phyloP scores from a whole-genome alignment of 2,797 vertebrate species.

The Spheniscus humboldti region DNA sequence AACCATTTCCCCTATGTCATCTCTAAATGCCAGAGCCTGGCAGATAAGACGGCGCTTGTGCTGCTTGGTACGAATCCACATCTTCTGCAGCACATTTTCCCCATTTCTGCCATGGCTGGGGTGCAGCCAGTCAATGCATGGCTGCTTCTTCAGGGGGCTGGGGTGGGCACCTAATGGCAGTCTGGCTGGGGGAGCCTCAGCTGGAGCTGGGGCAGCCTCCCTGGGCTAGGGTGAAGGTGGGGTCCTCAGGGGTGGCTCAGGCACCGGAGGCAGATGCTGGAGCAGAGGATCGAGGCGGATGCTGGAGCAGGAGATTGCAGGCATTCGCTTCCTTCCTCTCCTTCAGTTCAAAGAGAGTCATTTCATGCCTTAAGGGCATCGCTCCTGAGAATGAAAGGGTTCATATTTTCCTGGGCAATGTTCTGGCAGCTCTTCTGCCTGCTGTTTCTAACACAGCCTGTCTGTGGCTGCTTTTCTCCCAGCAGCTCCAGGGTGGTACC shows the following conservation, averaged over 20 bases:
- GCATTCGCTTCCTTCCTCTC: not conserved
- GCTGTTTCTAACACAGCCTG: not conserved
- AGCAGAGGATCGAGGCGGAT: fast-evolving
- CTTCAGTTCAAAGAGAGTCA: not conserved
- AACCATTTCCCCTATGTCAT: fast-evolving
- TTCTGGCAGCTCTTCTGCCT: not conserved
- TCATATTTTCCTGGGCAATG: fast-evolving
- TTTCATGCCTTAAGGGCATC: not conserved
- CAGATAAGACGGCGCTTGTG: not conserved
- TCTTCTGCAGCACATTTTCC: too few relatives aligned
- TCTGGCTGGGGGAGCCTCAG: not conserved
- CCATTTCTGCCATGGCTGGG: too few relatives aligned
- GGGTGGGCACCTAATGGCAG: too few relatives aligned
- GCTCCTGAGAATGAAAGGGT: not conserved
- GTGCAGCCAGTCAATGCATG: fast-evolving
- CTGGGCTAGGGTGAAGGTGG: not conserved
- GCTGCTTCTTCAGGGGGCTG: not conserved
- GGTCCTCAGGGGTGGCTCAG: not conserved
- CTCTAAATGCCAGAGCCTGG: not conserved
- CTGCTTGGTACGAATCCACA: not conserved
- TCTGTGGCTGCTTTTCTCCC: not conserved
- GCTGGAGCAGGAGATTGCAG: fast-evolving
- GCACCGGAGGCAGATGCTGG: not conserved
- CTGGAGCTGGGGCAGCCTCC: not conserved
- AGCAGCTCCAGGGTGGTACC: not conserved